Evolutionary conservation across 2,888 invertebrate genomes (phyloP), one percentile per base, ranked within the genome.

Genomic region (Tipula confusa): DNA sequence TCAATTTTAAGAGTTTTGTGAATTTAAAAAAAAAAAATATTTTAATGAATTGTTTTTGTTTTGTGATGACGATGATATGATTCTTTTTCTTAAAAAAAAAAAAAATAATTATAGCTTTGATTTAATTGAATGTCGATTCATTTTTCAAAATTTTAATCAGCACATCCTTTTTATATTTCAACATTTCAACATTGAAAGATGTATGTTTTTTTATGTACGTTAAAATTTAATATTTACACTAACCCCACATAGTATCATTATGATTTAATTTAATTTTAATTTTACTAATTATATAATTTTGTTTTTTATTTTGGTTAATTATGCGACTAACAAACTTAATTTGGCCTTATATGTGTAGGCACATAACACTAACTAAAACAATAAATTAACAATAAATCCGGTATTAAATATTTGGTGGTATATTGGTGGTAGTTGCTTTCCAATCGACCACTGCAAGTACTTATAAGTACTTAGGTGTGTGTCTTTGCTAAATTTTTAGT

Each of bases 1-100:
- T 33, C 11, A 9, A 24, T 64, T 48, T 64, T 64, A 24, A 64
- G 5, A 15, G 18, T 64, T 64, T 64, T 64, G 64, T 64, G 64
- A 64, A n/a, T n/a, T n/a, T n/a, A n/a, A n/a, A n/a, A n/a, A n/a
- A n/a, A n/a, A n/a, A n/a, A n/a, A n/a, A n/a, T n/a, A n/a, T 64
- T 64, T 24, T 64, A 64, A 9, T 64, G 64, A 64, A 64, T 64
- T 64, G 64, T 64, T 64, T 64, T 64, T 64, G 64, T 64, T 64
- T 64, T 64, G 64, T 64, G 64, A 64, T 64, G 64, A 64, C 24
- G 64, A 64, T 64, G 64, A 64, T 64, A 24, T 64, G 64, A 24
- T 64, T 64, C 64, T 64, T 24, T 24, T n/a, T n/a, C n/a, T n/a
- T n/a, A n/a, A n/a, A n/a, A n/a, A n/a, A n/a, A n/a, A n/a, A 24